Percentiles rank a stretch among this genome's conserved stretches.
Conservation (phyloP, 2,888 invertebrate genomes). For the Tipula helvola region DNA sequence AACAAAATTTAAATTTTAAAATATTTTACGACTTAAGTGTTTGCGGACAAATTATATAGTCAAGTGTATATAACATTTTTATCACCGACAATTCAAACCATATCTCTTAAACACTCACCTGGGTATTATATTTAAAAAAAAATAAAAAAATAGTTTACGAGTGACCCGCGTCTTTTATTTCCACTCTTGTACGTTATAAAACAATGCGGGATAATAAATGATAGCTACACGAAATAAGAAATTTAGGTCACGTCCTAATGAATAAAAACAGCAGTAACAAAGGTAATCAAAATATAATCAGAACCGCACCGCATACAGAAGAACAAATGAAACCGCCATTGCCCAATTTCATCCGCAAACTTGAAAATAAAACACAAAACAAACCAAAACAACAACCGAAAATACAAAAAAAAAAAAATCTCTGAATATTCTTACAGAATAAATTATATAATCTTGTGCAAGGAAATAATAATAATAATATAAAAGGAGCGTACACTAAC, state of each 20-base stretch:
- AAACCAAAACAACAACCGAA: neutral
- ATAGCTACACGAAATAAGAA: neutral
- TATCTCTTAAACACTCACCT: neutral
- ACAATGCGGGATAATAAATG: neutral
- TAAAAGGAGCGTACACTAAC: neutral
- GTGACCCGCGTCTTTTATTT: neutral
- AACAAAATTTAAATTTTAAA: neutral
- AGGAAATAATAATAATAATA: neutral
- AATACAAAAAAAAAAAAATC: neutral
- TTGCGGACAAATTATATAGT: neutral
- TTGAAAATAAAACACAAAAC: neutral
- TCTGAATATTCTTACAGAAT: neutral
- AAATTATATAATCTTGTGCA: neutral
- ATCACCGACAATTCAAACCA: neutral
- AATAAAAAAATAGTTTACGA: neutral
- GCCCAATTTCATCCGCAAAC: neutral
- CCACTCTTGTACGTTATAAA: neutral
- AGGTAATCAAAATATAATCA: slow-evolving; percentile 4
- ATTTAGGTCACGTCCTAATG: neutral
- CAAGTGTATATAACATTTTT: neutral
- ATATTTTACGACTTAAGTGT: neutral
- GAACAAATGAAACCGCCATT: neutral
- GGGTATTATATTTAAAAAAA: neutral
- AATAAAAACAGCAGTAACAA: neutral
- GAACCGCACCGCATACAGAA: neutral